Evolutionary conservation across 2,888 invertebrate genomes (phyloP).

Genomic region (Parnassius smintheus): DNA sequence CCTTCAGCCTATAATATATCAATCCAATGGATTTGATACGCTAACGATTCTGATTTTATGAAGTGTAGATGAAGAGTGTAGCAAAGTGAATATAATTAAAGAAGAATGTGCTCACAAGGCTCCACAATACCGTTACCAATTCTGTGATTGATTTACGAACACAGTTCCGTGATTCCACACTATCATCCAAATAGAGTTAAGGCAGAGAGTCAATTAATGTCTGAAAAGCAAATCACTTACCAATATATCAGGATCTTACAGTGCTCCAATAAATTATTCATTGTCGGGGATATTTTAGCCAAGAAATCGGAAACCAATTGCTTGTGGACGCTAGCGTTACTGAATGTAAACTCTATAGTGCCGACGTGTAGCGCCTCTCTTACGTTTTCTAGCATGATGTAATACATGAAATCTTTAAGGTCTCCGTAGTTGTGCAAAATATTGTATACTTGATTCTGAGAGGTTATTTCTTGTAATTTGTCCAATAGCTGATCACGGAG

Average conservation of each 20-base stretch:
- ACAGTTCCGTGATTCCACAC: too few species aligned
- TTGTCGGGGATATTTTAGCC: conserved; percentile 82
- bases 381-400: conserved; percentile 78
- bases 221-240: conserved; percentile 39
- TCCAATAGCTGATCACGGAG: conserved; percentile 48
- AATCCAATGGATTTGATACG: too few species aligned
- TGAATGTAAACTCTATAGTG: conserved; percentile 65
- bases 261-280: conserved; percentile 80
- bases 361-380: conserved; percentile 88
- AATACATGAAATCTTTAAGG: conserved; percentile 71
- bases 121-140: too few species aligned
- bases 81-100: too few species aligned
- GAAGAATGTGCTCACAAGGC: too few species aligned
- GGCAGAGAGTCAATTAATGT: too few species aligned
- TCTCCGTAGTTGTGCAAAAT: conserved; percentile 60
- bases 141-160: too few species aligned
- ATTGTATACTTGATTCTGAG: conserved; percentile 52
- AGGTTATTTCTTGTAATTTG: conserved; percentile 47
- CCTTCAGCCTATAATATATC: too few species aligned
- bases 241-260: conserved; percentile 86
- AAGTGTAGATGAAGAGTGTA: too few species aligned
- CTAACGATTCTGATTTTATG: too few species aligned
- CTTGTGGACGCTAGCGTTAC: conserved; percentile 41
- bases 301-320: conserved; percentile 83
- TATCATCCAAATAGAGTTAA: too few species aligned